These are phyloP conservation scores for Tiliacea citrago DNA, from an alignment of 2,888 invertebrate genomes.

Conservation along the genomic window DNA sequence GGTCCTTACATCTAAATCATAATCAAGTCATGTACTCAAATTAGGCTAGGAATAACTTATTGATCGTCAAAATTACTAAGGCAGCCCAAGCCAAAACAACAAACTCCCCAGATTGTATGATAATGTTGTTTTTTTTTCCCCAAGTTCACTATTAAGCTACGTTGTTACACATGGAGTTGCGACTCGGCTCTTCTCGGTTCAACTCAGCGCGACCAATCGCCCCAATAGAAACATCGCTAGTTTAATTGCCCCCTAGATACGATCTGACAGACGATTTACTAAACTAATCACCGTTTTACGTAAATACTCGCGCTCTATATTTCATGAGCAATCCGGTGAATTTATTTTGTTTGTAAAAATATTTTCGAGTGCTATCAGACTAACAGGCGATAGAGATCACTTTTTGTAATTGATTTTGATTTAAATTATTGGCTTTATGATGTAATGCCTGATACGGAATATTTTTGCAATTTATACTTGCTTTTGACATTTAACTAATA, in stretches of 20 bases:
- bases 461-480: background rate
- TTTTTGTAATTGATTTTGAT: background rate
- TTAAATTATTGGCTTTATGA: slow-evolving; percentile 12
- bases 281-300: slow-evolving; percentile 60
- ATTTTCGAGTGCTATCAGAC: slow-evolving; percentile 35
- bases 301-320: slow-evolving; percentile 49
- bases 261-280: slow-evolving; percentile 59
- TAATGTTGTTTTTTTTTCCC: background rate
- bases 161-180: background rate
- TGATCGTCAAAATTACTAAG: background rate
- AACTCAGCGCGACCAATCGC: slow-evolving; percentile 5
- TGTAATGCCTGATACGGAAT: background rate
- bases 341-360: slow-evolving; percentile 45
- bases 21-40: background rate
- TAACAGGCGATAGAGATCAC: slow-evolving; percentile 4
- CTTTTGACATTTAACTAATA: background rate
- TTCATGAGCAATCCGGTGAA: slow-evolving; percentile 35
- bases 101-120: background rate
- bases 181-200: background rate
- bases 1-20: background rate
- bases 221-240: slow-evolving; percentile 53
- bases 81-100: no score
- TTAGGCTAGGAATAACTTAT: background rate
- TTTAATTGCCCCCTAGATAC: slow-evolving; percentile 54
- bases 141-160: background rate